Conservation (phyloP, 23 tunicate species). For the Corella eumyota region DNA sequence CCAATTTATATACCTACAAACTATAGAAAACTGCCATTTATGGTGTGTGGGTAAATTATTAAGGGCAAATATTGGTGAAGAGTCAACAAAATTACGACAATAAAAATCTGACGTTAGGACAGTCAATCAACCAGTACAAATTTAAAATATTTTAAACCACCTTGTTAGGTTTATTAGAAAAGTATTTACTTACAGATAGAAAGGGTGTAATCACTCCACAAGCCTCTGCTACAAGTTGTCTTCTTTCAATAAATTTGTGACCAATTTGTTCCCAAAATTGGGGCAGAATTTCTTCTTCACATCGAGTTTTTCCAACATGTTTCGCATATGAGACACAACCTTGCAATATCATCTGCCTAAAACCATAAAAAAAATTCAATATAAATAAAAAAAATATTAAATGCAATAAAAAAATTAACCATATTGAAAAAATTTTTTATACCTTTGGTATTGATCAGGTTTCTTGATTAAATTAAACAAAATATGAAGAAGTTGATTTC, state of each 20-base stretch:
- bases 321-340: constrained; percentile 79
- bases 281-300: constrained; percentile 89
- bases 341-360: constrained; percentile 66
- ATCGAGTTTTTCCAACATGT: constrained; percentile 50
- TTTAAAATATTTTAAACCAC: neutral
- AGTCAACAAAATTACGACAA: too few relatives aligned
- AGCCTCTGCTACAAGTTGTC: constrained; percentile 91
- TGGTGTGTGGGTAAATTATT: too few relatives aligned
- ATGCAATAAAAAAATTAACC: neutral
- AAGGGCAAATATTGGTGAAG: too few relatives aligned
- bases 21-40: too few relatives aligned
- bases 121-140: neutral
- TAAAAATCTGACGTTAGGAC: too few relatives aligned
- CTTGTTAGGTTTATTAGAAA: too few relatives aligned
- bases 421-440: neutral
- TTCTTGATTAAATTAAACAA: constrained; percentile 93
- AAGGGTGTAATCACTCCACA: constrained; percentile 88
- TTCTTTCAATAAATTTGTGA: constrained; percentile 74
- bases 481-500: constrained; percentile 63
- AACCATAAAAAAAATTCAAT: neutral
- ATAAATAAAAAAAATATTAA: neutral
- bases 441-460: constrained; percentile 71
- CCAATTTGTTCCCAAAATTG: constrained; percentile 98
- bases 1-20: too few relatives aligned
- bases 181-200: constrained; percentile 34